These are phyloP conservation scores for Illadopsis cleaveri DNA, from an alignment of 2,113 vertebrate species.

Conservation along the genomic window DNA sequence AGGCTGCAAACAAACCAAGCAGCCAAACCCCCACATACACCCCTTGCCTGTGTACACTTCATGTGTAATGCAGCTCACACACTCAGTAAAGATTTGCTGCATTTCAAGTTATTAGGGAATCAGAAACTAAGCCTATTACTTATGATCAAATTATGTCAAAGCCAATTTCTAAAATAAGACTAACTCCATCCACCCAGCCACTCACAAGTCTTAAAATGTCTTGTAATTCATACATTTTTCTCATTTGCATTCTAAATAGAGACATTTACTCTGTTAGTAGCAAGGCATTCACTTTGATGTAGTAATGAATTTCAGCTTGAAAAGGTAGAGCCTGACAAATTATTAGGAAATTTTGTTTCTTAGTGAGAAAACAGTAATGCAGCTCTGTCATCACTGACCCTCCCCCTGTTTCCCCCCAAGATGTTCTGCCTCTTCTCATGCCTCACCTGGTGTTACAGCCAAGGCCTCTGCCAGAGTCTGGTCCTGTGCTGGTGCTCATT, in stretches of 20 bases:
- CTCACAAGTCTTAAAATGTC: not conserved
- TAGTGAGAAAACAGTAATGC: not conserved
- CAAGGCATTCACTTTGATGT: not conserved
- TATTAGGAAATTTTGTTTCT: not conserved
- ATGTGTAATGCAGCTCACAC: not conserved
- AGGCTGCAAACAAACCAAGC: not conserved
- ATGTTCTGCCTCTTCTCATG: not conserved
- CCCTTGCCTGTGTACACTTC: not conserved
- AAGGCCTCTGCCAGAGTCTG: not conserved
- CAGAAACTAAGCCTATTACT: not conserved
- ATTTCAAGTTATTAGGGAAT: not conserved
- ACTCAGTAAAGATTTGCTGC: rapidly evolving
- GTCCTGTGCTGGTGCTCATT: not conserved
- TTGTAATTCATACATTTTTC: not conserved
- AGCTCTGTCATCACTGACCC: not conserved
- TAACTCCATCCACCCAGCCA: not conserved
- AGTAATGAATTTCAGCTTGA: not conserved
- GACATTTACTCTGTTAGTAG: not conserved
- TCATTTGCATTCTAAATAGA: constrained; percentile 12
- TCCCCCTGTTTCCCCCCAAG: not conserved
- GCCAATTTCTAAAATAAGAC: not conserved
- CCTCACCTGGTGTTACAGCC: not conserved
- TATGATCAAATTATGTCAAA: not conserved
- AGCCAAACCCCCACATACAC: too few species aligned
- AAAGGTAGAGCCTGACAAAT: not conserved